A percentile compares a stretch with the other conserved stretches of the same genome.
phyloP scores from a whole-genome alignment of 1,140 invertebrate genomes.

The Camponotus pennsylvanicus region DNA sequence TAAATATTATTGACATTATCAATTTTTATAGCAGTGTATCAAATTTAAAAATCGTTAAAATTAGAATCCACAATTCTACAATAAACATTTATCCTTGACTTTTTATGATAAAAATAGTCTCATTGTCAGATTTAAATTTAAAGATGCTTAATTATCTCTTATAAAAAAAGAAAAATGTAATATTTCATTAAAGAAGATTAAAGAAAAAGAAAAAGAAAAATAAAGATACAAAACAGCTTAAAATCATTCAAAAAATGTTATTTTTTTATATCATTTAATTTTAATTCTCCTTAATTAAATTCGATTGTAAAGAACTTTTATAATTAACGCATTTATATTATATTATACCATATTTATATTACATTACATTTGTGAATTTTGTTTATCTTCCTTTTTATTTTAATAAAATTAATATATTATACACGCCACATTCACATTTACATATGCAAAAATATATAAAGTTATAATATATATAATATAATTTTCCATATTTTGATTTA shows the following conservation, averaged over 20 bases:
- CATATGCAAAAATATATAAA: not conserved
- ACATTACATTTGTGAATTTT: no score
- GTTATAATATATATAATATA: not conserved
- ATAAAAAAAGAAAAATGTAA: not conserved
- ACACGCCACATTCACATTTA: not conserved
- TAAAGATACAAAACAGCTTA: not conserved
- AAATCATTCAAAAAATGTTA: not conserved
- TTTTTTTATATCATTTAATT: not conserved
- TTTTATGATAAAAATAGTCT: no score
- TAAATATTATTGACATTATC: not conserved
- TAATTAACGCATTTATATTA: conserved; percentile 14
- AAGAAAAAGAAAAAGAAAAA: not conserved
- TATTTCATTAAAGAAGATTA: not conserved
- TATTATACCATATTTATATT: not conserved
- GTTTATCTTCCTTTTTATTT: not conserved
- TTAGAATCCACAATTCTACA: not conserved
- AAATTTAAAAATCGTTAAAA: not conserved
- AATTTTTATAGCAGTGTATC: not conserved
- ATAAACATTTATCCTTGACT: no score
- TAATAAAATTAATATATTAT: conserved; percentile 24
- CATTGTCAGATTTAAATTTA: no score
- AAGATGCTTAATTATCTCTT: no score
- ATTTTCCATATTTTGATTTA: not conserved
- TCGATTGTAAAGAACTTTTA: not conserved
- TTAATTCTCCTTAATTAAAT: conserved; percentile 27